Percentiles rank a stretch among this genome's conserved stretches.
Conservation (phyloP, 2,888 invertebrate genomes). For the Melieria picta region DNA sequence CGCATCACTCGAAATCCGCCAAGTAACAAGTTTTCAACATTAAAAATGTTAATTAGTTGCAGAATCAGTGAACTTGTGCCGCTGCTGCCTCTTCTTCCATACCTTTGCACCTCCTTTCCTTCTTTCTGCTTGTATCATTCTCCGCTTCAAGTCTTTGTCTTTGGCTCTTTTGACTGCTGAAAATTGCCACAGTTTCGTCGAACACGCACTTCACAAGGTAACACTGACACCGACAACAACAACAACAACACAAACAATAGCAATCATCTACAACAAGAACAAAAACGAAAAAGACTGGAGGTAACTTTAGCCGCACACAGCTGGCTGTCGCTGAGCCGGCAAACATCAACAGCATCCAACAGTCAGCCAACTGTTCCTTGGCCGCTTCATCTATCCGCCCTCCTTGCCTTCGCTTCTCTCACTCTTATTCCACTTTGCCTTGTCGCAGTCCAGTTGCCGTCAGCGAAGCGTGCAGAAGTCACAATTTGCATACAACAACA, state of each 20-base stretch:
- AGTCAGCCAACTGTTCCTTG: not conserved
- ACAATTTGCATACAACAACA: constrained; percentile 36
- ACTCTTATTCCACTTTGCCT: not conserved
- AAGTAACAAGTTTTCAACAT: constrained; percentile 56
- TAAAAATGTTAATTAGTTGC: constrained; percentile 59
- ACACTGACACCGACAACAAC: not conserved
- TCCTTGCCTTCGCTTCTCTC: no score
- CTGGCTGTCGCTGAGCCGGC: constrained; percentile 7
- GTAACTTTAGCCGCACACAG: no score
- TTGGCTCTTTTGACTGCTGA: no score
- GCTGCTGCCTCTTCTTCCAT: constrained; percentile 7
- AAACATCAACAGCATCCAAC: not conserved
- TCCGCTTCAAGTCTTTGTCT: not conserved
- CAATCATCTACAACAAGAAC: not conserved
- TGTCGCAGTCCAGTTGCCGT: not conserved
- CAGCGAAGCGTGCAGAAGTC: constrained; percentile 11
- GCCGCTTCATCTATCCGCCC: not conserved
- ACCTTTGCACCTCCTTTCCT: constrained; percentile 5
- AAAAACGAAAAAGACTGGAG: not conserved
- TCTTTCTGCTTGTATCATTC: not conserved
- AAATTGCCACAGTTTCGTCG: not conserved
- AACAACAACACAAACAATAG: not conserved
- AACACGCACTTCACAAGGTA: not conserved
- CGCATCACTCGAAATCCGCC: constrained; percentile 29
- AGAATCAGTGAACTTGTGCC: constrained; percentile 14